Conservation (phyloP, 2,113 vertebrate genomes). For the Melanostigma gelatinosum region DNA sequence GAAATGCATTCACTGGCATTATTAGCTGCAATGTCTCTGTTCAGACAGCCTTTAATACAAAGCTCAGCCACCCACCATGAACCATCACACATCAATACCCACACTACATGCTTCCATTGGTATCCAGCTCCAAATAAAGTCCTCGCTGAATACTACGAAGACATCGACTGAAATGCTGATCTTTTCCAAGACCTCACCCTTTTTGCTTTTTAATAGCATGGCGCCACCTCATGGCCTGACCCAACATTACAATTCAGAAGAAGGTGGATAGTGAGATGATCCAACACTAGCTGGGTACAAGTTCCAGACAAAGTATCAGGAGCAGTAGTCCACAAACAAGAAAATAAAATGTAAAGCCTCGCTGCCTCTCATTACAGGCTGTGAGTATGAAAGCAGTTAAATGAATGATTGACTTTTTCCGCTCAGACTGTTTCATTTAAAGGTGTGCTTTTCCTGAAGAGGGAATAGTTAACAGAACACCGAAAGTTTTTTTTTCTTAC, state of each 20-base stretch:
- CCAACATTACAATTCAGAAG: neutral
- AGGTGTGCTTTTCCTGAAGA: neutral
- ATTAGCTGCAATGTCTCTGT: accelerated
- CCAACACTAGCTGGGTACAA: neutral
- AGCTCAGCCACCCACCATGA: neutral
- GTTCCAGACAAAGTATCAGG: neutral
- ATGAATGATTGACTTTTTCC: neutral
- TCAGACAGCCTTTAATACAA: neutral
- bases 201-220: slow-evolving; percentile 37
- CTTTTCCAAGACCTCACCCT: slow-evolving; percentile 52
- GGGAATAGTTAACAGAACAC: neutral
- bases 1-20: neutral
- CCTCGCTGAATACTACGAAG: neutral
- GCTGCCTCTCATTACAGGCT: neutral
- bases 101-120: neutral
- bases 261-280: neutral
- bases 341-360: too few relatives aligned
- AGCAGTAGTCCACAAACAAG: neutral
- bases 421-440: neutral
- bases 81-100: neutral
- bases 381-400: neutral
- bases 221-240: slow-evolving; percentile 49
- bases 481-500: neutral
- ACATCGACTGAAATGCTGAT: slow-evolving; percentile 34
- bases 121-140: neutral